A percentile compares a stretch with the other conserved stretches of the same genome.
Conservation (phyloP, 2,113 vertebrate species). For the Pardalotus punctatus region DNA sequence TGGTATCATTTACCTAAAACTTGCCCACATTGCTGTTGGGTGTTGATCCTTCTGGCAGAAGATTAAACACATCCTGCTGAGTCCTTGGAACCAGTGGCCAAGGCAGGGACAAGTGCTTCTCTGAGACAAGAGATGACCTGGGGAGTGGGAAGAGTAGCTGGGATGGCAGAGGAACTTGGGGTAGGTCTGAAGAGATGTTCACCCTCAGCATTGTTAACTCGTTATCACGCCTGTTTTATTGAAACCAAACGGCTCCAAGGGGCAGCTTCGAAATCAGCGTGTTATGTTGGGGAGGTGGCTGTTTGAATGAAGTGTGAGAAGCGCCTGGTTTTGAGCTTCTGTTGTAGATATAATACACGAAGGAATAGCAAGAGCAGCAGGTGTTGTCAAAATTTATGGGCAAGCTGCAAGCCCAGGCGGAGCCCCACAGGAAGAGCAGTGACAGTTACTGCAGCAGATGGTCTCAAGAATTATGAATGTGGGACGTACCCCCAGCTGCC, state of each 20-base stretch:
- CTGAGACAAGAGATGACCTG: background rate
- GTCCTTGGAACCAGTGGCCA: background rate
- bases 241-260: background rate
- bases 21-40: background rate
- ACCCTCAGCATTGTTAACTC: background rate
- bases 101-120: background rate
- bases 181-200: background rate
- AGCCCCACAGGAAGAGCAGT: conserved; percentile 16
- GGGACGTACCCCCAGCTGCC: background rate
- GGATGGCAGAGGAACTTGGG: fast-evolving
- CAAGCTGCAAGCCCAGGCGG: background rate
- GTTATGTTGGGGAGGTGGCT: fast-evolving
- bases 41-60: background rate
- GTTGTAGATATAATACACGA: background rate
- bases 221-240: background rate
- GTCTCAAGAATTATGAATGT: background rate
- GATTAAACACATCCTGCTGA: background rate
- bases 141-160: background rate
- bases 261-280: fast-evolving
- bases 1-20: background rate
- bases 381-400: conserved; percentile 25
- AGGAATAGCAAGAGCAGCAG: background rate
- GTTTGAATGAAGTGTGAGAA: background rate
- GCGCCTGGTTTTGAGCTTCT: background rate
- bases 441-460: conserved; percentile 41